Evolutionary conservation across 2,888 invertebrate species (phyloP), one percentile per base, ranked within the genome.

Genomic region (Aporophyla nigra): DNA sequence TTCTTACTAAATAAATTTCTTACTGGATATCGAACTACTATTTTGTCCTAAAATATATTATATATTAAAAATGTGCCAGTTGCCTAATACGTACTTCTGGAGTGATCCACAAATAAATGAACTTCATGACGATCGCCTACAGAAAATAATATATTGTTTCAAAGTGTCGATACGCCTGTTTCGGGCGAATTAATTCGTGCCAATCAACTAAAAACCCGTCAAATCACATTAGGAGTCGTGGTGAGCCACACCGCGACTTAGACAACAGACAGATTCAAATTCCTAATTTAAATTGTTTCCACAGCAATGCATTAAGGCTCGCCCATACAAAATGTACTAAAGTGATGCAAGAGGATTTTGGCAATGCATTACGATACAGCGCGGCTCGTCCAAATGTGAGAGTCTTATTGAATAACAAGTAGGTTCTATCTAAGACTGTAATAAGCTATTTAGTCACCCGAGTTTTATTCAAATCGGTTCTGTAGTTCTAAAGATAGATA

Each of bases 401-500:
- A 2, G 19, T 10, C 19, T 59, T 33, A 59, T 27, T 21, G 1
- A 33, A 65, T 7, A 63, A 65, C 19, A 24, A 19, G 14, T 49
- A 59, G 19, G 59, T 59, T 19, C 10, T 59, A 40, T 16, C 12
- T 43, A 4, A 1, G 7, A 67, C 72, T 5, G 9, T 33, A 43
- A 14, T 62, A 0, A 46, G 0, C 24, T 53, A 2, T 33, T 27
- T 43, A 75, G 59, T 59, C 33, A 5, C 43, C 46, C 19, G 53
- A 72, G 19, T 7, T 71, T 68, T 63, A 73, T 79, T 73, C 10
- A 65, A 83, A 83, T 71, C 40, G 21, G 67, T 68, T 73, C 63
- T 51, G 59, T 58, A 79, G 58, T 75, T 83, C 51, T 63, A 27
- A 56, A 83, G 76, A 80, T 83, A 43, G 6, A 83, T 70, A 33